Base-by-base conservation (phyloP, 1,140 invertebrate species). In the Zaprionus ornatus region DNA sequence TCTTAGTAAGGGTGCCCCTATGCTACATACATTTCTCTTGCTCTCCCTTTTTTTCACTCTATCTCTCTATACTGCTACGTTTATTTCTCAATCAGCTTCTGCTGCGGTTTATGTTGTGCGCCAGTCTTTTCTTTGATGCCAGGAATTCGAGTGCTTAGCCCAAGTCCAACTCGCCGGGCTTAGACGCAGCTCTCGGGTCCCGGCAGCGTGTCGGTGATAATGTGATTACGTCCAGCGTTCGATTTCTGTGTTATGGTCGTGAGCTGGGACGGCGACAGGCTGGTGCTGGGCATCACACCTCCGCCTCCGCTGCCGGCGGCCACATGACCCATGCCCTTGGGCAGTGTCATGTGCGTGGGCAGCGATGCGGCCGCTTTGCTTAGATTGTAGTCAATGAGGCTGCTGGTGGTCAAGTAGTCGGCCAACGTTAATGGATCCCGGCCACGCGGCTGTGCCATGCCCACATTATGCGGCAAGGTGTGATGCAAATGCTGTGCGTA, bases 181-280 rank as follows among this genome's bases (percentile, higher is more conserved):
- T 95, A 96, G 84, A 96, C 95, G 93, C 95, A 96, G 94, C 95
- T 96, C 92, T 96, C 95, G 54, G 95, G 95, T 69, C 95, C 95
- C 42, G 95, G 95, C 93, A 96, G 95, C 37, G 95, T 95, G 85
- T 96, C 95, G 55, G 95, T 95, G 74, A 96, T 95, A 77, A 96
- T 96, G 91, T 94, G 94, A 91, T 94, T 94, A 80, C 94, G 91
- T 69, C 81, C 91, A 57, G 86, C 78, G 59, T 84, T 92, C 60
- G 90, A 91, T 84, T 92, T 92, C 64, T 91, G 88, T 74, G 88
- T 92, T 35, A 92, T 92, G 57, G 85, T 82, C 23, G 86, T 84
- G 2, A 88, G 70, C 66, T 90, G 80, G 45, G 82, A 90, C 15
- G 87, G 78, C 59, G 83, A 79, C 35, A 83, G 74, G 71, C 77